Conservation (phyloP, 2,113 vertebrate species). For the Seriola dumerili region DNA sequence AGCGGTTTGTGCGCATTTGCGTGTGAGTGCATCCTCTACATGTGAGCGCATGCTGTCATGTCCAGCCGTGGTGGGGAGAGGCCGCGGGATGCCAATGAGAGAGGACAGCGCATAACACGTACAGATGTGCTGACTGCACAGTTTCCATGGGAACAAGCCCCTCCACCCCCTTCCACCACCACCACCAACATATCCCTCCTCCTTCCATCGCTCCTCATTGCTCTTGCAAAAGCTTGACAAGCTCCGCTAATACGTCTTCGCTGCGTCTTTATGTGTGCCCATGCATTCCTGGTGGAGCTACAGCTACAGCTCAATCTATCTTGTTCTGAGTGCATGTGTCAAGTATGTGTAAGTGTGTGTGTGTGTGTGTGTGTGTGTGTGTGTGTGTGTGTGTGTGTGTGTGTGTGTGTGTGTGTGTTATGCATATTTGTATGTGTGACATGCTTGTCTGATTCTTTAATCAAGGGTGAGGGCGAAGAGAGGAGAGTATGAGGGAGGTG, state of each 20-base stretch:
- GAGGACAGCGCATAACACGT: slow-evolving; percentile 72
- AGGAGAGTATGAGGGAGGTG: slow-evolving; percentile 50
- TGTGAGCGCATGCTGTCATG: slow-evolving; percentile 50
- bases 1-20: background rate
- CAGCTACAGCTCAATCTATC: slow-evolving; percentile 52
- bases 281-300: slow-evolving; percentile 38
- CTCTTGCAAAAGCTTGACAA: slow-evolving; percentile 70
- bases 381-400: slow-evolving; percentile 1
- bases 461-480: slow-evolving; percentile 57
- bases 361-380: slow-evolving; percentile 1
- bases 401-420: slow-evolving; percentile 1
- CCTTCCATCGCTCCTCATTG: slow-evolving; percentile 58
- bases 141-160: slow-evolving; percentile 87
- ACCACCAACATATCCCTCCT: slow-evolving; percentile 56
- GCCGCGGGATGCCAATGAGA: slow-evolving; percentile 69
- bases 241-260: slow-evolving; percentile 65
- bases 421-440: slow-evolving; percentile 13
- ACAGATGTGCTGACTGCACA: slow-evolving; percentile 88
- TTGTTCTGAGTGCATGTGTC: slow-evolving; percentile 32
- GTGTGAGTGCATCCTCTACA: slow-evolving; percentile 6
- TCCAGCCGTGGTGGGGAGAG: slow-evolving; percentile 68
- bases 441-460: slow-evolving; percentile 73
- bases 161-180: slow-evolving; percentile 7
- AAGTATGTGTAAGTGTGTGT: slow-evolving; percentile 4
- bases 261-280: slow-evolving; percentile 61